Base-by-base conservation (phyloP, 92 coral and sea anemone species). In the Parazoanthus atlanticus region DNA sequence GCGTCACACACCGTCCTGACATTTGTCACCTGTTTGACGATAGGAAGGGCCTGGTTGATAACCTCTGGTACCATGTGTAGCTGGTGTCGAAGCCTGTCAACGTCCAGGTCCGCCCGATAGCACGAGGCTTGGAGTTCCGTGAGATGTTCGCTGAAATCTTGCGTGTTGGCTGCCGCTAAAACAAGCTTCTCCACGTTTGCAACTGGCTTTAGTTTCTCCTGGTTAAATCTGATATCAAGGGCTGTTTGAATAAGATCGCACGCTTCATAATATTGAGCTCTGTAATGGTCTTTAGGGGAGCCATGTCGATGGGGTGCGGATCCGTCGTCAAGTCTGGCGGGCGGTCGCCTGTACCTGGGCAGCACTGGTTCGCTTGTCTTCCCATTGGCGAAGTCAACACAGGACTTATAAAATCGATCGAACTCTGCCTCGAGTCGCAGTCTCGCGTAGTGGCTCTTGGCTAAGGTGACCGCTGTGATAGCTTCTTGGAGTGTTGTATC, bases 201-300 rank as follows among this genome's bases (percentile, higher is more conserved):
- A 86, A 90, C 81, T 64, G 88, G 83, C 87, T 80, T 77, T 34
- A 90, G 77, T 84, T 89, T 91, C 80, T 75, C 78, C 74, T 89
- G 94, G 81, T 89, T 70, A 78, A 92, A 89, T 81, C 90, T 85
- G 84, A 84, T 82, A 82, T 90, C 87, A 82, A 85, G 87, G 88
- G 75, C 91, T 89, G 90, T 86, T 72, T 83, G 85, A 69, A 88
- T 38, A 80, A 88, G 88, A 86, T 90, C 87, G 86, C 88, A 86
- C 13, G 88, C 91, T 88, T 92, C 90, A 64, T 75, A 90, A 81
- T 83, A 84, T 86, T 92, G 79, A 34, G 46, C 89, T 79, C 84
- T 71, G 73, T 87, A 84, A 76, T 77, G 82, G 41, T 73, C 91
- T 38, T 92, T 90, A 16, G 85, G 84, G 4, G 38, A 36, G 38